Base-by-base conservation (phyloP, 2,888 invertebrate species). In the Hyposoter didymator region DNA sequence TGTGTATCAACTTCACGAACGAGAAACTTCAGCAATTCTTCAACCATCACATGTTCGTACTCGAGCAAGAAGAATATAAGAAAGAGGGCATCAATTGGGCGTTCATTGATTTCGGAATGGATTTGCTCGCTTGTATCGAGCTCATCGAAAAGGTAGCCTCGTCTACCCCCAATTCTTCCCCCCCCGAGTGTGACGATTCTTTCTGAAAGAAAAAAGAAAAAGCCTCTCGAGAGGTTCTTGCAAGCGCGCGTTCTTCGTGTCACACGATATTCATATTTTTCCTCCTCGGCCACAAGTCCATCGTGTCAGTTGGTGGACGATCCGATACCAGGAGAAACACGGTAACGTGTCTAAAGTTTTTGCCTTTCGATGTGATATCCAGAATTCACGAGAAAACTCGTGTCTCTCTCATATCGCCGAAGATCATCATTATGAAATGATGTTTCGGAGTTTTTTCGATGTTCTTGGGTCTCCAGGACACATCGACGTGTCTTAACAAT, bases 1-100 rank as follows among this genome's bases (percentile, higher is more conserved):
- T 99, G 95, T 99, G 99, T 96, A 99, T 99, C 97, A 99, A 99
- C 96, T 99, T 99, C 96, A 99, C 99, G 95, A 99, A 99, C 95
- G 99, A 99, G 95, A 98, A 99, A 96, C 96, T 99, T 91, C 99
- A 99, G 95, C 99, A 99, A 95, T 99, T 99, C 96, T 99, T 99
- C 97, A 99, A 99, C 95, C 99, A 99, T 95, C 97, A 99, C 97
- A 99, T 99, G 99, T 99, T 99, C 95, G 99, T 99, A 91, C 96
- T 99, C 95, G 99, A 99, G 95, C 99, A 99, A 97, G 99, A 99
- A 95, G 99, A 99, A 94, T 99, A 99, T 96, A 98, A 98, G 94
- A 97, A 95, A 94, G 99, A 99, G 95, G 99, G 99, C 94, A 99
- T 99, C 95, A 96, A 97, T 93, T 99, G 99, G 99, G 97, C 96